Evolutionary conservation across 2,113 vertebrate species (phyloP).

Genomic region (Oceanites oceanicus): DNA sequence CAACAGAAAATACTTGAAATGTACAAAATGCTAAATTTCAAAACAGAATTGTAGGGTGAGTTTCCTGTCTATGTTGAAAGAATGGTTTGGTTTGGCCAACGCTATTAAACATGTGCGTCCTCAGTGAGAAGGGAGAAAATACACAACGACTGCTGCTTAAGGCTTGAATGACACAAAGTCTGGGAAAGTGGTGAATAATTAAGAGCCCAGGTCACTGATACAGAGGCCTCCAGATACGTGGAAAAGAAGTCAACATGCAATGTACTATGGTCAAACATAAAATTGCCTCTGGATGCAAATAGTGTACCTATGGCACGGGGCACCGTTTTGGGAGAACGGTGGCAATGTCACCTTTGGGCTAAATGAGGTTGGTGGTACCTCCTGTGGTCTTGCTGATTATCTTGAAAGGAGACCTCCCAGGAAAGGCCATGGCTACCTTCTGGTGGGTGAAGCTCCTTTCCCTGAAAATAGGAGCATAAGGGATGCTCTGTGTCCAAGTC

Average conservation of each 20-base stretch:
- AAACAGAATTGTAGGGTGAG: background rate
- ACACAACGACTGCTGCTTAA: background rate
- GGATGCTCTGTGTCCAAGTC: background rate
- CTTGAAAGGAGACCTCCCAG: background rate
- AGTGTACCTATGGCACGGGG: background rate
- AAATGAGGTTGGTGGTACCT: background rate
- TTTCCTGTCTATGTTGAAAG: background rate
- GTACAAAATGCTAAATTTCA: background rate
- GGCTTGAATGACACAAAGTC: background rate
- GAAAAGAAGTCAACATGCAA: background rate
- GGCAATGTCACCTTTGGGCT: background rate
- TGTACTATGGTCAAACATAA: background rate
- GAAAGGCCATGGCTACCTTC: background rate
- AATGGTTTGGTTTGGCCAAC: background rate
- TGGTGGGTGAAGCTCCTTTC: background rate
- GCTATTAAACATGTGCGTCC: rapidly evolving
- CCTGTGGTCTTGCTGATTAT: background rate
- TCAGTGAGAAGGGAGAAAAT: background rate
- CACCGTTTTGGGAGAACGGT: rapidly evolving
- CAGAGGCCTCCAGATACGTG: background rate
- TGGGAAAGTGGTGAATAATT: background rate
- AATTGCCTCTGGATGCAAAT: background rate
- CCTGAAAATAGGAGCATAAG: background rate
- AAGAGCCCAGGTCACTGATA: background rate
- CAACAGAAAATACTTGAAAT: background rate